Evolutionary conservation across 2,113 vertebrate genomes (phyloP), one percentile per base, ranked within the genome.

Genomic region (Hydropotes inermis): DNA sequence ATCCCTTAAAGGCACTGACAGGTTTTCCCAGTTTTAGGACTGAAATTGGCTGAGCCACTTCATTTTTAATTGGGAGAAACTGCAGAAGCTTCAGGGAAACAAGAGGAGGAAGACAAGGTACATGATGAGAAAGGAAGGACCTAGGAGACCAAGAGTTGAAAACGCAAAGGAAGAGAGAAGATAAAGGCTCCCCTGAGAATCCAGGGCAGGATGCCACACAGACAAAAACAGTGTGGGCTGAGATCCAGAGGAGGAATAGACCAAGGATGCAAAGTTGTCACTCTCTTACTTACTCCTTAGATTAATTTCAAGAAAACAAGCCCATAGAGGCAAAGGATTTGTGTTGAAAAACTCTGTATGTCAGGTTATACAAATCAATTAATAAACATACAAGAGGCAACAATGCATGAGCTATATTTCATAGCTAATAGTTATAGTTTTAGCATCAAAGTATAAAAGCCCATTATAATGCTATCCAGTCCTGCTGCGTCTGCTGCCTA

Each of bases 21-120:
- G 67, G 61, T 94, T 87, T 86, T 87, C 78, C 78, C 89, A n/a
- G 17, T 83, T 97, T 78, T 45, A 60, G 78, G 64, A 25, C 78
- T 86, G 87, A 98, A 94, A 97, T 86, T 92, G 47, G 54, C 89
- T 61, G 74, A 97, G 94, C 30, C 76, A 91, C 94, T 95, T 97
- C 94, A 93, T 89, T 95, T 79, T 95, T 94, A 96, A 96, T 95
- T 97, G 92, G 86, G 94, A 96, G 96, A 95, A 97, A 92, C 89
- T 91, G 90, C 82, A 85, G 84, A 87, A 96, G 88, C 82, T 95
- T 14, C 76, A n/a, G 54, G 55, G 96, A 96, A 78, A 93, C 39
- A 60, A 76, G 52, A 55, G 67, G 57, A 58, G 82, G 89, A 87
- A 95, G 85, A 79, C n/a, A 89, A 74, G 50, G 67, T 87, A 57